Base-by-base conservation (phyloP, 2,113 vertebrate genomes). In the Gambusia affinis region DNA sequence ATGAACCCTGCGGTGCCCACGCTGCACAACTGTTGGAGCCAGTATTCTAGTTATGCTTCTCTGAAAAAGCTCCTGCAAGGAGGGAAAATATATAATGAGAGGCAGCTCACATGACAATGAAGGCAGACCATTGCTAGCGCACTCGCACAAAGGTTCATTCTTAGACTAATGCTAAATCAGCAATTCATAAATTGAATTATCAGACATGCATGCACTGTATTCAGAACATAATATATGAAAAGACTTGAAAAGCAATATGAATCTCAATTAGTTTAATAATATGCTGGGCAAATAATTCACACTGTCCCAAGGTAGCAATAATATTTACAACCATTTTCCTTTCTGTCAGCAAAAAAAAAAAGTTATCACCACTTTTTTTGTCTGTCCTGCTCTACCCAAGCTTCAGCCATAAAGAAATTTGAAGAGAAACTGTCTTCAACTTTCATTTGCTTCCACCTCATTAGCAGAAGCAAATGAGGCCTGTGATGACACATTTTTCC, bases 61-160 rank as follows among this genome's bases (percentile, higher is more conserved):
- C 88, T 81, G 70, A 79, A 91, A 87, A 72, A 89, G 85, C 86
- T 92, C 96, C 96, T 97, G 94, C 88, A 95, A 93, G 90, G 89
- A 90, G 8, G 80, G 24, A 93, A 1, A 87, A 86, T 37, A 91
- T 33, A 85, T 7, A 42, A 87, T 89, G 85, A 89, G 88, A 66
- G 22, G 28, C 77, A 81, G 86, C 72, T 67, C 64, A 86, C 73
- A 70, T 81, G 72, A 74, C 0, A 65, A 31, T 73, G 69, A 57
- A 63, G 65, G 77, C 65, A 69, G 70, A 63, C 24, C n/a, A 72
- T 14, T 37, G 29, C 30, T 68, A 29, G 19, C 73, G 6, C 30
- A 27, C n/a, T 51, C 67, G 78, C 51, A 70, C 51, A 60, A 37
- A 60, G 30, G 19, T 1, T 73, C 30, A 22, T 10, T 66, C 63